Evolutionary conservation across 2,113 vertebrate genomes (phyloP).

Genomic region (Leucoraja erinaceus): DNA sequence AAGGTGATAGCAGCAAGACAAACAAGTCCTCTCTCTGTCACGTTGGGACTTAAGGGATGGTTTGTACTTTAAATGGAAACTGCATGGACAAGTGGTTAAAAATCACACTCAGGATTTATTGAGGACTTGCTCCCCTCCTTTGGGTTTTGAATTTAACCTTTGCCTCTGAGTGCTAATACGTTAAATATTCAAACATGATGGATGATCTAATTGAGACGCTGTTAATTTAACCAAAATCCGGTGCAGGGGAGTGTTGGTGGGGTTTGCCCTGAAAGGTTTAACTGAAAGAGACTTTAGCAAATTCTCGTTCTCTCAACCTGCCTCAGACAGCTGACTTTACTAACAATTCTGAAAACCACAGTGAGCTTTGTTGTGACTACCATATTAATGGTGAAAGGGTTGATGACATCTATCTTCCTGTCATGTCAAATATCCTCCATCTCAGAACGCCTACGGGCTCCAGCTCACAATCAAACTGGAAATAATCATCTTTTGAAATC

Average conservation of each 20-base stretch:
- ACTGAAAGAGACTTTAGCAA: not conserved
- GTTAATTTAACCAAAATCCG: not conserved
- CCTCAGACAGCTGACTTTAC: not conserved
- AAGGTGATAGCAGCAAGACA: not conserved
- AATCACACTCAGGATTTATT: too few relatives aligned
- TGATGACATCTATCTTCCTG: conserved; percentile 30
- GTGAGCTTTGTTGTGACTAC: conserved; percentile 7
- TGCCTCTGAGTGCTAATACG: not conserved
- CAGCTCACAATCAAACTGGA: not conserved
- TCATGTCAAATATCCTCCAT: conserved; percentile 10
- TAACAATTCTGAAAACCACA: not conserved
- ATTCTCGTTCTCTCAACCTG: not conserved
- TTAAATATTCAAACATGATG: not conserved
- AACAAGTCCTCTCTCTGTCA: not conserved
- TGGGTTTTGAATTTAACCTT: not conserved
- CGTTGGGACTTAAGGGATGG: not conserved
- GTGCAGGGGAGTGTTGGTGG: not conserved
- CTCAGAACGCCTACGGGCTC: not conserved
- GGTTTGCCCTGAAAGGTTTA: not conserved
- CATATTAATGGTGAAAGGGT: conserved; percentile 7
- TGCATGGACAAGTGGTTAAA: not conserved
- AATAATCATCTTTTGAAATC: conserved; percentile 12
- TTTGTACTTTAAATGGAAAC: not conserved
- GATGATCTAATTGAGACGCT: not conserved
- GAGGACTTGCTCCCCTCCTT: not conserved